These are phyloP conservation scores for Drosophila nr. fundita DNA, from an alignment of 2,888 invertebrate genomes.

Conservation along the genomic window DNA sequence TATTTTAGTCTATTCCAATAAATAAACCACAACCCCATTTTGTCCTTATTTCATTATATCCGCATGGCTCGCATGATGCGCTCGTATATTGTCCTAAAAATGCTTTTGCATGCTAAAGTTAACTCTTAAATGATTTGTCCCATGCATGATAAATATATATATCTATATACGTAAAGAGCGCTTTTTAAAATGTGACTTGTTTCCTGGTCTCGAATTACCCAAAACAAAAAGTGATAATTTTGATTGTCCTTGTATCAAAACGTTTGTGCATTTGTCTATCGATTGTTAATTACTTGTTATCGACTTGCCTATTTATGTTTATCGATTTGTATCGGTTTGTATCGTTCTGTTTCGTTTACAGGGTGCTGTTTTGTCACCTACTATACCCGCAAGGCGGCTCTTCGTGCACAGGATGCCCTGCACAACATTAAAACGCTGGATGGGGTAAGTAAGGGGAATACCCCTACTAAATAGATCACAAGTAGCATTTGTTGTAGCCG, in stretches of 20 bases:
- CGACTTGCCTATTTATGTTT: constrained; percentile 44
- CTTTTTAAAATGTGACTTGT: constrained; percentile 5
- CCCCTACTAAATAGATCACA: constrained; percentile 17
- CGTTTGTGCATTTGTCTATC: constrained; percentile 71
- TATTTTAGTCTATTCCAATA: constrained; percentile 7
- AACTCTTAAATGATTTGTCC: constrained; percentile 8
- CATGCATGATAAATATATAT: constrained; percentile 47
- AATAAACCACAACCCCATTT: not conserved
- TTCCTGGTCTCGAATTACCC: constrained; percentile 1
- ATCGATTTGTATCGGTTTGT: constrained; percentile 74
- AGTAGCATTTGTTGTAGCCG: constrained; percentile 39
- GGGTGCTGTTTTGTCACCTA: constrained; percentile 99
- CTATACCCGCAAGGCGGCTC: constrained; percentile 98
- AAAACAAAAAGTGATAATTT: constrained; percentile 8
- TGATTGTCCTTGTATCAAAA: constrained; percentile 59
- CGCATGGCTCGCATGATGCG: constrained; percentile 64
- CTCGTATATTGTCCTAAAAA: constrained; percentile 53
- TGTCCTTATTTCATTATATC: constrained; percentile 33
- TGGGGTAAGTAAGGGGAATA: constrained; percentile 92
- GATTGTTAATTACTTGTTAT: constrained; percentile 54
- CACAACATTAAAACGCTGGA: constrained; percentile 99
- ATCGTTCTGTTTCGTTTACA: constrained; percentile 88
- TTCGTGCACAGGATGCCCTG: constrained; percentile 99
- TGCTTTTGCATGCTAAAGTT: constrained; percentile 33
- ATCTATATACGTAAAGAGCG: not conserved